Evolutionary conservation across 1,140 invertebrate genomes (phyloP), one percentile per base, ranked within the genome.

Genomic region (Branchinecta lynchi): DNA sequence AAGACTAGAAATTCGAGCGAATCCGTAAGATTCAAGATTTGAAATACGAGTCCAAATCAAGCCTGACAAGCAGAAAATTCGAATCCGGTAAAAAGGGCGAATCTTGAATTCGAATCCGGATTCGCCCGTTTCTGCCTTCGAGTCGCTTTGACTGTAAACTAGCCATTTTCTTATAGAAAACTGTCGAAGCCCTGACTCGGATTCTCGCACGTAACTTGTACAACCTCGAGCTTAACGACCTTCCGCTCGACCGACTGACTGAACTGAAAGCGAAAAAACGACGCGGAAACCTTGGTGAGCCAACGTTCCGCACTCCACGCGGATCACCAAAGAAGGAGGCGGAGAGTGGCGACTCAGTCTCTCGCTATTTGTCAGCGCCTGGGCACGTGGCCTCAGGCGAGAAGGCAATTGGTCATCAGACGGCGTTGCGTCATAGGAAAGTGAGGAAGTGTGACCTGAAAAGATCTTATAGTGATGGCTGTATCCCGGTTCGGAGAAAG

Each of bases 201-300:
- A 92, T 97, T 32, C 80, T 97, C 45, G 93, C 93, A 0, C 84
- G 90, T 44, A 92, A 96, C 76, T 92, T 97, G 32, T 98, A 97
- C 75, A 87, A 88, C 72, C 81, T 98, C 71, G 93, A 97, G 80
- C 79, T 98, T 65, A 87, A 87, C 68, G 92, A 96, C 79, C 79
- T 96, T 51, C 92, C 92, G 1, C 77, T 95, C 67, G 90, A 94
- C 75, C 80, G 91, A 71, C 77, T 93, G 32, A 88, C 85, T 65
- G 91, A 93, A 74, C 89, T 90, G 74, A 91, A 92, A 75, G 83
- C 84, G 45, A 91, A 90, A 75, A 84, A 84, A 73, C 80, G 84
- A 45, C 80, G 81, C 46, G 80, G 51, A 60, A 60, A 60, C 6
- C 32, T 32, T 32, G 51, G 51, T 15, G 17, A 12, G 17, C 12